Percentiles rank a stretch among this genome's conserved stretches.
Conservation (phyloP, 2,888 invertebrate species). For the Cartodere bifasciata region DNA sequence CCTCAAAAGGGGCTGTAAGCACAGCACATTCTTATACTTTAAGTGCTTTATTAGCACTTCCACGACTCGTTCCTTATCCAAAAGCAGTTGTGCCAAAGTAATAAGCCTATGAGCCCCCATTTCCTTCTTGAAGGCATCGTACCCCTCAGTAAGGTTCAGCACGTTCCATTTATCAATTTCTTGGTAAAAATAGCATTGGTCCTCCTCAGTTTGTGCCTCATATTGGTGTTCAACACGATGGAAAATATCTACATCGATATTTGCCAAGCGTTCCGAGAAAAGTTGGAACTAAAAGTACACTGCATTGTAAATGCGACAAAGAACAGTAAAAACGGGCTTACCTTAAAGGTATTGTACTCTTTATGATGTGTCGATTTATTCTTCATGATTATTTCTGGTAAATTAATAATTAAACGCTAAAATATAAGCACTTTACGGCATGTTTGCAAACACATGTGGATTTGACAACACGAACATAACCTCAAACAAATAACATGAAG, state of each 20-base stretch:
- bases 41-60: slow-evolving; percentile 61
- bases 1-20: slow-evolving; percentile 74
- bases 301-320: slow-evolving; percentile 8
- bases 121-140: slow-evolving; percentile 61
- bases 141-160: slow-evolving; percentile 75
- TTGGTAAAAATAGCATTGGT: slow-evolving; percentile 68
- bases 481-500: too few relatives aligned
- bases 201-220: slow-evolving; percentile 51
- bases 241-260: slow-evolving; percentile 77
- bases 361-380: slow-evolving; percentile 62
- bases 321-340: slow-evolving; percentile 29
- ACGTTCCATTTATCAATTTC: slow-evolving; percentile 81
- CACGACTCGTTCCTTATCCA: slow-evolving; percentile 65
- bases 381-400: slow-evolving; percentile 48
- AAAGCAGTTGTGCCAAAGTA: slow-evolving; percentile 73
- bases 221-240: slow-evolving; percentile 72
- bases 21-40: slow-evolving; percentile 54
- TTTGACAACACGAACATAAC: too few relatives aligned
- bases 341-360: slow-evolving; percentile 65
- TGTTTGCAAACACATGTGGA: too few relatives aligned
- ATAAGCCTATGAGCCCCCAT: slow-evolving; percentile 51
- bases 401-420: too few relatives aligned
- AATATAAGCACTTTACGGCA: too few relatives aligned
- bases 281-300: slow-evolving; percentile 58
- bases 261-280: slow-evolving; percentile 75